Base-by-base conservation (phyloP, 92 coral and sea anemone genomes). In the Porites rus region DNA sequence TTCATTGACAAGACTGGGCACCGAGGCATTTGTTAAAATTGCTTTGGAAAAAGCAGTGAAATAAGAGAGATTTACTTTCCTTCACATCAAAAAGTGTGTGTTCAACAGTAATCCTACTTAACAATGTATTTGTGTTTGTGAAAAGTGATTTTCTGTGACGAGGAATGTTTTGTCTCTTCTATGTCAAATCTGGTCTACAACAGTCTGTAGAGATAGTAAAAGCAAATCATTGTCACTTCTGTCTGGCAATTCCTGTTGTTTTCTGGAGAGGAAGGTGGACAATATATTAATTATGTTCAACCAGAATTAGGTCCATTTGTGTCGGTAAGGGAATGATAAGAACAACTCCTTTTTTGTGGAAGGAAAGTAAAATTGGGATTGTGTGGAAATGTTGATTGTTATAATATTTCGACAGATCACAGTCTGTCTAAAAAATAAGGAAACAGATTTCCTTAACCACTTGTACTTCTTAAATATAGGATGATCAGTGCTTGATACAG, bases 391-490 rank as follows among this genome's bases (percentile, higher is more conserved):
- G 77, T 70, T 81, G 77, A 43, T 38, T 20, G 46, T 52, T 43
- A 51, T 43, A n/a, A 63, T n/a, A 65, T 63, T 1, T 24, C 25
- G 59, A 52, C 25, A 19, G 65, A 22, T 31, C 24, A 10, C 12
- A 24, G 64, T 50, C 80, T 83, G 80, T 73, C 24, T 72, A 14
- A 24, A 4, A 38, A 38, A 3, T 38, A 38, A 74, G 74, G 61
- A 50, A 50, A 18, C 1, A 63, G 51, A 43, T 73, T 51, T 51
- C 54, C 22, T 17, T 50, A 60, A 86, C 94, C 94, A 91, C 94
- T 91, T 91, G 94, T 91, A 79, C 94, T 91, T 91, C 94, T 91
- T 91, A 86, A 38, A 20, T 12, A 43, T 65, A 66, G 7, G 64
- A 46, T 51, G 72, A 64, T 51, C n/a, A 70, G 51, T 84, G 71